Conservation (phyloP, 2,113 vertebrate genomes). For the Cisticola juncidis region DNA sequence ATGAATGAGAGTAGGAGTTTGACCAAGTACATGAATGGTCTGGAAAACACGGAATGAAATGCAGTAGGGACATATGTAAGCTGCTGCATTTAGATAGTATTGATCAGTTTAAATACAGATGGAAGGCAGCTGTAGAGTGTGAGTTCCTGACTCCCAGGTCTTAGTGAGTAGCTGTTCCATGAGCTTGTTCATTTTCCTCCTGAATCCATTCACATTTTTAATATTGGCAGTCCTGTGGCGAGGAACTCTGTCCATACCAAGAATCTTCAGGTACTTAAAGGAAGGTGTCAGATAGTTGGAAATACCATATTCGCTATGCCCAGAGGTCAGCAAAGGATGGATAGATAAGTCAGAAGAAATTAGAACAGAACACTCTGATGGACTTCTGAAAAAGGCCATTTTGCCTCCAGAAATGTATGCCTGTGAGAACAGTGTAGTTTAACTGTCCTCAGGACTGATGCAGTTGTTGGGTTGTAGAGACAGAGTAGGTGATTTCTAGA, state of each 20-base stretch:
- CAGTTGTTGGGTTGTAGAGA: neutral
- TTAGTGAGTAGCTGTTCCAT: neutral
- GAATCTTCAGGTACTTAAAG: neutral
- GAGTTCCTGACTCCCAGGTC: neutral
- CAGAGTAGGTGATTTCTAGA: neutral
- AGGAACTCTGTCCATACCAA: neutral
- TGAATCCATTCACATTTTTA: neutral
- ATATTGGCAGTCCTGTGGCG: neutral
- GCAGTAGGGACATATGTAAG: neutral
- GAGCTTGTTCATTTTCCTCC: neutral
- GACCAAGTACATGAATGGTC: neutral
- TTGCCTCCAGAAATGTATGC: neutral
- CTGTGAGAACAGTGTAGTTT: neutral
- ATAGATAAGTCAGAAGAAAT: neutral
- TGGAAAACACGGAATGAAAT: neutral
- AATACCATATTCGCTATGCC: neutral
- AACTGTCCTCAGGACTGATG: neutral
- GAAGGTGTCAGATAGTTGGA: neutral
- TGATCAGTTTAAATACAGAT: neutral
- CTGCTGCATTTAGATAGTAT: neutral
- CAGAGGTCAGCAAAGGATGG: neutral
- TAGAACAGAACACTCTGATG: neutral
- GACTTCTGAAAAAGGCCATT: neutral
- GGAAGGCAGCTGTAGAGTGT: neutral
- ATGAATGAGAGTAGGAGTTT: neutral